Percentiles rank a stretch among this genome's conserved stretches.
Evolutionary conservation across 1,140 invertebrate genomes (phyloP).

Genomic region (Gryllus bimaculatus): DNA sequence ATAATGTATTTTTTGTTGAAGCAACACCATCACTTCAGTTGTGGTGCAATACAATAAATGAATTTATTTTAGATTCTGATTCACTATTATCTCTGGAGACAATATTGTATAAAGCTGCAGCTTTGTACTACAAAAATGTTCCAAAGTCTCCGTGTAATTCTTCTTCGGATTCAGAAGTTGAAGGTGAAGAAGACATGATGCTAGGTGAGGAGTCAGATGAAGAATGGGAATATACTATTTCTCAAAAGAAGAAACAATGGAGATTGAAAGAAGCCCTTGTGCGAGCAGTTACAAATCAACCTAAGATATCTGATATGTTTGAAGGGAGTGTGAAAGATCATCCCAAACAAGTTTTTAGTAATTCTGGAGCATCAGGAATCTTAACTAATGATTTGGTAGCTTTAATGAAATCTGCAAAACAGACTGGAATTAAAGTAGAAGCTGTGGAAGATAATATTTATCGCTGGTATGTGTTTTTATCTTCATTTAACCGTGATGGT

Average conservation of each 20-base stretch:
- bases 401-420: constrained; percentile 30
- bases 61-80: constrained; percentile 25
- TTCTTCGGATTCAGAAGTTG: constrained; percentile 19
- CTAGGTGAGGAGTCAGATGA: constrained; percentile 23
- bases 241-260: constrained; percentile 32
- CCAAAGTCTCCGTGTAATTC: constrained; percentile 2
- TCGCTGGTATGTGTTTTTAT: constrained; percentile 31
- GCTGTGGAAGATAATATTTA: constrained; percentile 35
- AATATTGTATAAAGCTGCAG: constrained; percentile 19
- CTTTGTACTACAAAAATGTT: constrained; percentile 10
- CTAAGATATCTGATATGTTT: constrained; percentile 25
- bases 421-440: constrained; percentile 31
- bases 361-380: constrained; percentile 32
- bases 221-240: constrained; percentile 30
- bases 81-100: constrained; percentile 12
- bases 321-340: constrained; percentile 25
- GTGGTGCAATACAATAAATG: constrained; percentile 31
- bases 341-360: constrained; percentile 32
- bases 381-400: constrained; percentile 33
- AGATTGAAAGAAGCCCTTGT: constrained; percentile 29
- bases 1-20: constrained; percentile 29
- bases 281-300: constrained; percentile 27
- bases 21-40: constrained; percentile 26
- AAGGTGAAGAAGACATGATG: constrained; percentile 20
- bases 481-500: constrained; percentile 28